phyloP scores from a whole-genome alignment of 2,113 vertebrate genomes.

The Chloropsis hardwickii region DNA sequence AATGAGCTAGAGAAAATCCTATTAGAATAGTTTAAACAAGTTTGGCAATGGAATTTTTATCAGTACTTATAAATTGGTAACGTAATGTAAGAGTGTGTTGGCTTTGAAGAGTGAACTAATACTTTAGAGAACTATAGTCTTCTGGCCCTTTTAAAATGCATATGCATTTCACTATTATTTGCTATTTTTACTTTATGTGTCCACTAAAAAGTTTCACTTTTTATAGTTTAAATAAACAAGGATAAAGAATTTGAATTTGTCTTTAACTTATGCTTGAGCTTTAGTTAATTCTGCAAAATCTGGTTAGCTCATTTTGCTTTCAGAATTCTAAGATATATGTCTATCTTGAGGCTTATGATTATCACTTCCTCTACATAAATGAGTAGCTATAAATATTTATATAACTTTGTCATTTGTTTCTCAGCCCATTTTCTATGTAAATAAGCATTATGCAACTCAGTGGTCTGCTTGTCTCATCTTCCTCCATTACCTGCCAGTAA shows the following conservation, averaged over 20 bases:
- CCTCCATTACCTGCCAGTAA: background rate
- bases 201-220: background rate
- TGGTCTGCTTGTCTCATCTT: background rate
- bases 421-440: background rate
- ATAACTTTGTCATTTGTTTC: background rate
- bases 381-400: background rate
- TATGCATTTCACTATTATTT: background rate
- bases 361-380: background rate
- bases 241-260: background rate
- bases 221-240: background rate
- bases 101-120: background rate
- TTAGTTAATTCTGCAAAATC: slow-evolving; percentile 9
- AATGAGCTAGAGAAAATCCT: slow-evolving; percentile 55
- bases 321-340: background rate
- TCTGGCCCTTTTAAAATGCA: background rate
- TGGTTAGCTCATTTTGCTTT: background rate
- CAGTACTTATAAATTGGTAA: background rate
- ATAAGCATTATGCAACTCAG: background rate
- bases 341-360: background rate
- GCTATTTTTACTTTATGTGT: background rate
- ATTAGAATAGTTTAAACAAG: slow-evolving; percentile 33
- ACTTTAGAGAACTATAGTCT: background rate
- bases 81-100: background rate
- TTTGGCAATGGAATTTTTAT: slow-evolving; percentile 31
- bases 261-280: background rate